These are phyloP conservation scores for Pteromalus puparum DNA, from an alignment of 1,140 invertebrate species.

Conservation along the genomic window DNA sequence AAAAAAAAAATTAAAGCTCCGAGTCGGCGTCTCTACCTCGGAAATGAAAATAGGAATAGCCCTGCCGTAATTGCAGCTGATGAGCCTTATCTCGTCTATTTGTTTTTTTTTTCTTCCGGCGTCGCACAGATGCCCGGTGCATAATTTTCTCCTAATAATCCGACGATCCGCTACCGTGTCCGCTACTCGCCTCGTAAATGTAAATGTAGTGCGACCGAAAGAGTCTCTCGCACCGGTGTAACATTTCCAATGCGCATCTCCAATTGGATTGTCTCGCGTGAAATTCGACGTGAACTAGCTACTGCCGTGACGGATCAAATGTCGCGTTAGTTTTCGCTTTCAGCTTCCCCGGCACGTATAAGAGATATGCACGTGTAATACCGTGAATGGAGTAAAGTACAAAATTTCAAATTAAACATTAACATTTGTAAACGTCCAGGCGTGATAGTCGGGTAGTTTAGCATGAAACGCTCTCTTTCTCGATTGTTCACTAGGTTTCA, in stretches of 20 bases:
- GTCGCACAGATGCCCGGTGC: not conserved
- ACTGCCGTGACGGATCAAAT: no score
- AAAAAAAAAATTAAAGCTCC: not conserved
- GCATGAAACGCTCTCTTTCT: no score
- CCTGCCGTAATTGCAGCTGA: not conserved
- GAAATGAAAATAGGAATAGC: not conserved
- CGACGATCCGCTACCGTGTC: not conserved
- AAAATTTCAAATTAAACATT: no score
- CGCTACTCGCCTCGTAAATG: not conserved
- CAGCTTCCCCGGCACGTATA: no score
- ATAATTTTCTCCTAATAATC: slow-evolving; percentile 33
- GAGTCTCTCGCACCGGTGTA: not conserved
- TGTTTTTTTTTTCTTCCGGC: no score
- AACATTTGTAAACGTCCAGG: no score
- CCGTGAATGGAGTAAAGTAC: no score
- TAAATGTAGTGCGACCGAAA: not conserved
- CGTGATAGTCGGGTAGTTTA: no score
- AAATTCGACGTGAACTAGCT: not conserved
- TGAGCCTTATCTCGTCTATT: not conserved
- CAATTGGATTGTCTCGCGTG: slow-evolving; percentile 17
- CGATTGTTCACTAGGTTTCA: no score
- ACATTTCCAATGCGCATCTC: slow-evolving; percentile 13
- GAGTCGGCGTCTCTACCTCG: not conserved
- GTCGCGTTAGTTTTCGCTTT: no score
- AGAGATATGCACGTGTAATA: no score